Conservation (phyloP, 2,888 invertebrate genomes). For the Autographa pulchrina region DNA sequence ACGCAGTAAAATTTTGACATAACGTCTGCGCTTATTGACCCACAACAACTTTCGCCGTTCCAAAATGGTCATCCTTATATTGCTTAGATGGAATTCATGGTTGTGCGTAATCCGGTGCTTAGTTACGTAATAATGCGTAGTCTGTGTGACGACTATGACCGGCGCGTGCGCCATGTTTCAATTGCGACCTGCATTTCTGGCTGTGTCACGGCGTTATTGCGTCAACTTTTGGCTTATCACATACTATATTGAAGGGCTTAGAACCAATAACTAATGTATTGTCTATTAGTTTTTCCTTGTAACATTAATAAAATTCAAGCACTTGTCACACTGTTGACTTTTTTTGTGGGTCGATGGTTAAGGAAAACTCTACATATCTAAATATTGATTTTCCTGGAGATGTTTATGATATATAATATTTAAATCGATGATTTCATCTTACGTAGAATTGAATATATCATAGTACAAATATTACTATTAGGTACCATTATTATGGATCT, state of each 20-base stretch:
- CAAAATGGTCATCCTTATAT: conserved; percentile 52
- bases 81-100: conserved; percentile 58
- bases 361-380: conserved; percentile 13
- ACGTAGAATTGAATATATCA: conserved; percentile 22
- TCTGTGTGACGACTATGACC: conserved; percentile 67
- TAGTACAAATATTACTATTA: conserved; percentile 11
- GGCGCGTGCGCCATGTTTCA: conserved; percentile 71
- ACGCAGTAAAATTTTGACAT: conserved; percentile 13
- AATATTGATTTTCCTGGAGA: conserved; percentile 39
- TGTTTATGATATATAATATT: conserved; percentile 1
- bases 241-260: conserved; percentile 21
- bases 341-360: too few species aligned
- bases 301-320: background rate
- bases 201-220: conserved; percentile 72
- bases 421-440: conserved; percentile 41
- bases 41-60: conserved; percentile 46
- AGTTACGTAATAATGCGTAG: conserved; percentile 70
- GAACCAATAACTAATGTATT: background rate
- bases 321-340: too few species aligned
- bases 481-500: too few species aligned
- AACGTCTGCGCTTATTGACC: conserved; percentile 15
- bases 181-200: conserved; percentile 80
- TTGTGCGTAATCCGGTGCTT: conserved; percentile 70
- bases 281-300: background rate
- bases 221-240: conserved; percentile 61